Evolutionary conservation across 2,888 invertebrate species (phyloP).

Genomic region (Zeuzera pyrina): DNA sequence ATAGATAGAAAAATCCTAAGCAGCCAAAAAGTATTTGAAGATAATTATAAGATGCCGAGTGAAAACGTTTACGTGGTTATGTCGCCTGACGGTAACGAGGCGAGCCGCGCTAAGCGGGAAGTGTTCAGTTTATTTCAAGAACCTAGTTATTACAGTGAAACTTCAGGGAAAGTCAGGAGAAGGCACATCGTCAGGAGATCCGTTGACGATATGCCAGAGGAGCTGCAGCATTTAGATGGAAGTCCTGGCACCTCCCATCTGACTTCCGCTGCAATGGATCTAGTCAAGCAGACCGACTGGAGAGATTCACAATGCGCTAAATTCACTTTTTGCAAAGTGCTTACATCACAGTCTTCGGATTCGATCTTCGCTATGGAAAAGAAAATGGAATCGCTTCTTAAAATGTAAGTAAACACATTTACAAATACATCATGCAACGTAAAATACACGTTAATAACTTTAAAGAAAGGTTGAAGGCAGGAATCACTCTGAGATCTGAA

Average conservation of each 20-base stretch:
- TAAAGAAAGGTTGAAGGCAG: too few relatives aligned
- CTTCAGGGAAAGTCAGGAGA: conserved; percentile 34
- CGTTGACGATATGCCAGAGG: conserved; percentile 52
- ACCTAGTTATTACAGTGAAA: conserved; percentile 28
- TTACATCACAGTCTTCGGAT: conserved; percentile 79
- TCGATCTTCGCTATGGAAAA: conserved; percentile 84
- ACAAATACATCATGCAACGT: too few relatives aligned
- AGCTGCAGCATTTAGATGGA: conserved; percentile 48
- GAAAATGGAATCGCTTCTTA: conserved; percentile 81
- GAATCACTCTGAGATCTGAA: too few relatives aligned
- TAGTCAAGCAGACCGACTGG: conserved; percentile 76
- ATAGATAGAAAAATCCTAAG: conserved; percentile 58
- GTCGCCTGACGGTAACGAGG: conserved; percentile 49
- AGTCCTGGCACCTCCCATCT: conserved; percentile 33
- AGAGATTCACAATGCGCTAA: conserved; percentile 84
- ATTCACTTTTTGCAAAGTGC: conserved; percentile 82
- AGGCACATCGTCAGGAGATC: conserved; percentile 42
- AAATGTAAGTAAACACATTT: conserved; percentile 83
- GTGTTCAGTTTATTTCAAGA: conserved; percentile 34
- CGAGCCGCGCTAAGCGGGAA: conserved; percentile 46
- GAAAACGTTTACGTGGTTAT: conserved; percentile 68
- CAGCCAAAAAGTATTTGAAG: conserved; percentile 55
- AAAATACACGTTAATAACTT: too few relatives aligned
- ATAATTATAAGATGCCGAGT: conserved; percentile 69
- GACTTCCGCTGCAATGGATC: conserved; percentile 56